These are phyloP conservation scores for Trissolcus japonicus DNA, from an alignment of 2,888 invertebrate genomes.

Conservation along the genomic window DNA sequence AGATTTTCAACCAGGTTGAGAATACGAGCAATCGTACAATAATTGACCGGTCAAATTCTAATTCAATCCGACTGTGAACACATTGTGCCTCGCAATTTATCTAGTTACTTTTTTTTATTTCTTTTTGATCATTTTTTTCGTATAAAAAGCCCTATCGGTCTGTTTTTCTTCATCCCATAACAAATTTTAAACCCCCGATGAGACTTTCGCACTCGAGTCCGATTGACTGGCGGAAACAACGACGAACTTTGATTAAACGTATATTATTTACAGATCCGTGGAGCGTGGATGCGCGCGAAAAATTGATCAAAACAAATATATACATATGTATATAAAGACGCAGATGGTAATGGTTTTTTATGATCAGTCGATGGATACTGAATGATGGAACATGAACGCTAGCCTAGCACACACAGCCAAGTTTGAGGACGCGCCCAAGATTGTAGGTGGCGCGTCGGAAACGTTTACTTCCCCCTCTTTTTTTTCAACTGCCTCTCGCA, in stretches of 20 bases:
- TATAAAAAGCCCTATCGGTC: conserved; percentile 26
- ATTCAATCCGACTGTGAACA: conserved; percentile 46
- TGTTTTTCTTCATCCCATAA: background rate
- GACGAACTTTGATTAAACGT: conserved; percentile 42
- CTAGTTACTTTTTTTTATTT: conserved; percentile 1
- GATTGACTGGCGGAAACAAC: conserved; percentile 32
- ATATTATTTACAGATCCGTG: conserved; percentile 43
- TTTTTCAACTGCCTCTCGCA: background rate
- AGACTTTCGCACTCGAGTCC: conserved; percentile 22
- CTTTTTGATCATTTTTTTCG: conserved; percentile 2
- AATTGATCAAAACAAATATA: conserved; percentile 35
- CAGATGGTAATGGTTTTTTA: conserved; percentile 50
- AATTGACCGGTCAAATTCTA: conserved; percentile 48
- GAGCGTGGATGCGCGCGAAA: conserved; percentile 12
- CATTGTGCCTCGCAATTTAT: conserved; percentile 14
- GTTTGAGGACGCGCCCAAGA: conserved; percentile 67
- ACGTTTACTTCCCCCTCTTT: background rate
- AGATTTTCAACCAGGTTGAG: conserved; percentile 18
- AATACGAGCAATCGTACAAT: conserved; percentile 29
- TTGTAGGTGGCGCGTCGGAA: conserved; percentile 28
- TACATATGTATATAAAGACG: conserved; percentile 50
- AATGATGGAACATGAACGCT: conserved; percentile 70
- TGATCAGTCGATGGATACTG: conserved; percentile 62
- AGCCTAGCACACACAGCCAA: conserved; percentile 76
- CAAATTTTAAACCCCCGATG: conserved; percentile 32